Percentiles rank a stretch among this genome's conserved stretches.
Conservation (phyloP, 1,140 invertebrate genomes). For the Pentalonia nigronervosa region DNA sequence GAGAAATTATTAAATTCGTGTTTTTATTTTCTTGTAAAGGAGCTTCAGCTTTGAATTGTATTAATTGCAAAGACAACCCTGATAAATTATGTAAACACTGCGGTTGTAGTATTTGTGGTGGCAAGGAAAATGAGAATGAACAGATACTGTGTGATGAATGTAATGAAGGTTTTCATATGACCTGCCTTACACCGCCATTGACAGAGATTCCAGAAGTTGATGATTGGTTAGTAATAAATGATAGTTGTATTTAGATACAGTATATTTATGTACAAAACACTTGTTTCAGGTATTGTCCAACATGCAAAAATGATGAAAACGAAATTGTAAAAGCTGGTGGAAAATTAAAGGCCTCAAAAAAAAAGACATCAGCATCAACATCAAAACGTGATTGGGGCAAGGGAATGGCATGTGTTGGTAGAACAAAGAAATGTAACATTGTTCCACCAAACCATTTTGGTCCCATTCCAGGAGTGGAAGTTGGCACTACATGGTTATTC, state of each 20-base stretch:
- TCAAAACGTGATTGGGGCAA: conserved; percentile 77
- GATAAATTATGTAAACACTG: conserved; percentile 75
- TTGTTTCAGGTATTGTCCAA: conserved; percentile 75
- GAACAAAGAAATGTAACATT: conserved; percentile 73
- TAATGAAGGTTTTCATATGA: conserved; percentile 73
- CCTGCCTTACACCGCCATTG: conserved; percentile 74
- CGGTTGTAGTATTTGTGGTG: conserved; percentile 77
- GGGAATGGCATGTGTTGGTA: conserved; percentile 85
- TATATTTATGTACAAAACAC: conserved; percentile 23
- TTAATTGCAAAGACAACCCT: conserved; percentile 74
- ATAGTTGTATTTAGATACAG: not conserved
- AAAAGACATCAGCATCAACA: conserved; percentile 66
- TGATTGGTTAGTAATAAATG: conserved; percentile 69
- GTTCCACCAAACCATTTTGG: conserved; percentile 82
- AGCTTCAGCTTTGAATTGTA: conserved; percentile 68
- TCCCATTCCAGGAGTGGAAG: conserved; percentile 83
- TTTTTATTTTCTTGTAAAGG: conserved; percentile 60
- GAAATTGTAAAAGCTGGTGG: conserved; percentile 81
- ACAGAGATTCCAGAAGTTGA: conserved; percentile 70
- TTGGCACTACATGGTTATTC: conserved; percentile 84
- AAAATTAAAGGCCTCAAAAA: conserved; percentile 73
- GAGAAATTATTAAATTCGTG: not conserved
- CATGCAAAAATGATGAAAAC: conserved; percentile 78
- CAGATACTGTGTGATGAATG: conserved; percentile 83
- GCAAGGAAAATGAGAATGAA: conserved; percentile 75